Conservation (phyloP, 1,140 invertebrate species). For the Babylonia areolata region DNA sequence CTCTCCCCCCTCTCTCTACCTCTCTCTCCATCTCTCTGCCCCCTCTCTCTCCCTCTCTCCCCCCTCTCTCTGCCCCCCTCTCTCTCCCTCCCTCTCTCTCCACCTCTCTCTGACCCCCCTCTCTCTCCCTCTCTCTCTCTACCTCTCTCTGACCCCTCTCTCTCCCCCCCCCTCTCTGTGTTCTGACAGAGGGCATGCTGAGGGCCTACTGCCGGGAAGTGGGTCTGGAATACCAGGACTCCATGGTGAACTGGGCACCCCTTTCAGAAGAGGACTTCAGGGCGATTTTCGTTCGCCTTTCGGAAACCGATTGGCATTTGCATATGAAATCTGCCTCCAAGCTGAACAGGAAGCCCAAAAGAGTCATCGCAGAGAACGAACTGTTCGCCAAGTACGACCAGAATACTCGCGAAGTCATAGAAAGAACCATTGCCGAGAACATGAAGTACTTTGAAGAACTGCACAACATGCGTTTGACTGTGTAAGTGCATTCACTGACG, state of each 20-base stretch:
- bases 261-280: not conserved
- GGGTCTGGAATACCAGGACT: constrained; percentile 6
- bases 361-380: too few relatives aligned
- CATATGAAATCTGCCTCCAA: not conserved
- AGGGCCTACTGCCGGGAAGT: not conserved
- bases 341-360: not conserved
- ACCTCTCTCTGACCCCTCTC: too few relatives aligned
- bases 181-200: constrained; percentile 19
- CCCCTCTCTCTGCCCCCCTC: too few relatives aligned
- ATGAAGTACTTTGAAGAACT: not conserved
- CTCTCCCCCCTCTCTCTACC: too few relatives aligned
- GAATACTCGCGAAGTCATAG: not conserved
- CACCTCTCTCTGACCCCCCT: too few relatives aligned
- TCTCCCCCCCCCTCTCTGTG: too few relatives aligned
- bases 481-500: too few relatives aligned
- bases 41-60: too few relatives aligned
- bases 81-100: too few relatives aligned
- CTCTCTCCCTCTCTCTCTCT: too few relatives aligned
- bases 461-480: not conserved
- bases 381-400: not conserved
- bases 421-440: not conserved
- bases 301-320: not conserved
- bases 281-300: not conserved
- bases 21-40: too few relatives aligned
- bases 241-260: not conserved